Conservation (phyloP, 2,113 vertebrate species). For the Microcebus murinus region DNA sequence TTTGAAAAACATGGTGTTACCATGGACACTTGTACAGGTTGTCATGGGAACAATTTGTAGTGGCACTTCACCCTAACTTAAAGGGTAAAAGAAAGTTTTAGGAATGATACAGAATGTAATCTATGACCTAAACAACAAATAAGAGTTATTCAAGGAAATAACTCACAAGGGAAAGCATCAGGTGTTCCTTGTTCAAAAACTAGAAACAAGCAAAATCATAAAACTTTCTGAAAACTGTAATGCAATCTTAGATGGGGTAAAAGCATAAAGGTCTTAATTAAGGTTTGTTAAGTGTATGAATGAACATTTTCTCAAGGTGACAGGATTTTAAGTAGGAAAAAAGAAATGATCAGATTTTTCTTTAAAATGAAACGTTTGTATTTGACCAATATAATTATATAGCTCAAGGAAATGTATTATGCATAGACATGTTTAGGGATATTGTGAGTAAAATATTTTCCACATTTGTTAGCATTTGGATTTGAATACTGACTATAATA, state of each 20-base stretch:
- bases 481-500: neutral
- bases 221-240: neutral
- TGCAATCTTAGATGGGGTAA: neutral
- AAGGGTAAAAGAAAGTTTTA: neutral
- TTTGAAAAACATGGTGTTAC: neutral
- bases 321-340: neutral
- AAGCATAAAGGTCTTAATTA: neutral
- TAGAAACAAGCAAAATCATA: neutral
- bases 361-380: neutral
- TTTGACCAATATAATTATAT: neutral
- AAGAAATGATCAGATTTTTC: neutral
- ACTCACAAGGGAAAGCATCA: neutral
- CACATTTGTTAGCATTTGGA: neutral
- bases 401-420: neutral
- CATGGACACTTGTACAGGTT: neutral
- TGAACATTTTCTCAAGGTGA: neutral
- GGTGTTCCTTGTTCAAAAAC: neutral
- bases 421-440: neutral
- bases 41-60: conserved; percentile 35
- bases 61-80: neutral
- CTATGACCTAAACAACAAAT: neutral
- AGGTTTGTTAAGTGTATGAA: neutral
- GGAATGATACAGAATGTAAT: neutral
- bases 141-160: neutral
- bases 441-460: neutral